These are phyloP conservation scores for Craseonycteris thonglongyai DNA, from an alignment of 2,113 vertebrate genomes.

Conservation along the genomic window DNA sequence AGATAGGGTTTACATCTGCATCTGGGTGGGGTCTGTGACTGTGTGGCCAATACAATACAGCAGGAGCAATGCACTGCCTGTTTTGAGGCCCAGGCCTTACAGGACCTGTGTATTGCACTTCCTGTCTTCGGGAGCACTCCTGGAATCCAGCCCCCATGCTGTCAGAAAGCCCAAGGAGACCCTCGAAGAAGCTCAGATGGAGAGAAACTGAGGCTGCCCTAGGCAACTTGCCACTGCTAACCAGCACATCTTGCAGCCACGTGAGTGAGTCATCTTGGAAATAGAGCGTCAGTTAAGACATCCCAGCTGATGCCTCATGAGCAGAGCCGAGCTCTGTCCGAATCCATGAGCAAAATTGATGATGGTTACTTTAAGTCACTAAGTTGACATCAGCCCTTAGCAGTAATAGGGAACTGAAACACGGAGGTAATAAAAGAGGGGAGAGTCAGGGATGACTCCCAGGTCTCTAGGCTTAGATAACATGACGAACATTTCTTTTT, in stretches of 20 bases:
- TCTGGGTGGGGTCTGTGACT: neutral
- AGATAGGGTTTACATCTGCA: neutral
- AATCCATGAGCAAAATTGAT: neutral
- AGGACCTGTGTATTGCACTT: neutral
- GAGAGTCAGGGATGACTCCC: neutral
- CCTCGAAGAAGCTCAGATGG: neutral
- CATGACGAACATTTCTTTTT: neutral
- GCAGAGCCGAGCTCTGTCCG: neutral
- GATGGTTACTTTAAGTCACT: neutral
- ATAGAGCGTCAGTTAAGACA: neutral
- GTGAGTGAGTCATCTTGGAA: neutral
- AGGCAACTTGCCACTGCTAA: neutral
- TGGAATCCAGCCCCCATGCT: neutral
- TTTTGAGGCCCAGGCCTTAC: neutral
- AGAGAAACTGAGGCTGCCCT: neutral
- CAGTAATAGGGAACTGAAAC: neutral
- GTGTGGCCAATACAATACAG: neutral
- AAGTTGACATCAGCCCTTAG: neutral
- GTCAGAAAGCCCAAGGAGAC: neutral
- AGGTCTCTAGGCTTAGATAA: neutral
- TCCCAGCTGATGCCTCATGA: neutral
- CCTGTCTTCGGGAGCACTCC: neutral
- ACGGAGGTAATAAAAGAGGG: neutral
- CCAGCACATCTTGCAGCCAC: neutral
- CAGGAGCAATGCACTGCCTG: neutral